Base-by-base conservation (phyloP, 2,888 invertebrate genomes). In the Nineta flava region DNA sequence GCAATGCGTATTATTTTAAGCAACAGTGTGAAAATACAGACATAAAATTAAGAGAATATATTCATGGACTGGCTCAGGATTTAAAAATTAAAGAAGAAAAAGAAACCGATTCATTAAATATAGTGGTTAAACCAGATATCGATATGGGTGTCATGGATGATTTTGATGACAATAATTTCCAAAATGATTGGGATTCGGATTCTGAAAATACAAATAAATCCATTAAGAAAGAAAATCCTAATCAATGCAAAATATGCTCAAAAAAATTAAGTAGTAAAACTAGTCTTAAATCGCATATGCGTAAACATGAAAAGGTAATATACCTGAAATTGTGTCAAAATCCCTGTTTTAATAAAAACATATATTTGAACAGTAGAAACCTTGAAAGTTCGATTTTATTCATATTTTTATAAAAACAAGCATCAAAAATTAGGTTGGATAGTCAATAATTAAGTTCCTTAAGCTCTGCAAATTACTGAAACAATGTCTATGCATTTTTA, bases 1-100 rank as follows among this genome's bases (percentile, higher is more conserved):
- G 60, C 46, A 55, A 57, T 26, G 65, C 66, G 3, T 68, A 63
- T 54, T 61, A 65, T 51, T 68, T 68, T 53, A 65, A 65, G 53
- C 60, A 61, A 52, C 63, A 64, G 50, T 66, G 65, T 55, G 65
- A 67, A 56, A 65, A 64, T 55, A 61, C 65, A n/a, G 66, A 68
- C 54, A 54, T 54, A 34, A 57, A 62, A 15, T 57, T 68, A 50
- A 55, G 65, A 43, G 60, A 63, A 51, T 55, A 62, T 45, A 57
- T 49, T 31, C 56, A 53, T 52, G n/a, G 49, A 9, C 15, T 46
- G 13, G 7, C 40, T 10, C n/a, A 40, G 7, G 44, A 46, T 15
- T 15, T 45, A 16, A 51, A 15, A 53, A 56, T 48, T 51, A 52
- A 40, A 41, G 34, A 45, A 45, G 49, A 49, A 49, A 17, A 34